Evolutionary conservation across 2,113 vertebrate species (phyloP), one percentile per base, ranked within the genome.

Genomic region (Syngnathoides biaculeatus): DNA sequence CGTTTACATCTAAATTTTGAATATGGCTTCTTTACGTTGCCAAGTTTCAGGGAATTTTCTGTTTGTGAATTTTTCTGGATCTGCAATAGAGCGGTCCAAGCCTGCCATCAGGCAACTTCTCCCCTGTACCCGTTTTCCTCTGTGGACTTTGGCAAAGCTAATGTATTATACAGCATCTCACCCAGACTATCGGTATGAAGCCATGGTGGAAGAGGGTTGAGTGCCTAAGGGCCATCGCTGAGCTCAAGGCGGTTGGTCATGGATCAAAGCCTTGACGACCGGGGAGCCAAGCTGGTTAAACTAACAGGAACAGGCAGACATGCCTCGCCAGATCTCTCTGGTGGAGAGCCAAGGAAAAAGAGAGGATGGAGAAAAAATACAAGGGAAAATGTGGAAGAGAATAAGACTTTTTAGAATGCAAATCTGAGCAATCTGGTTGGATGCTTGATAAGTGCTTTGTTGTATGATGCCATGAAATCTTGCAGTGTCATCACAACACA

Each of bases 211-310:
- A n/a, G 52, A 43, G 22, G 30, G 61, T 62, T 69, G 62, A 75
- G 60, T 27, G 57, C 65, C 71, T 22, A n/a, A 45, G 42, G 57
- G 57, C 43, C 60, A 65, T 75, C 67, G 52, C 47, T 14, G 61
- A 58, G 66, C 73, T 60, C 6, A 50, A 71, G 72, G 81, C 76
- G 67, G 75, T 83, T 87, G 85, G 79, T 76, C 67, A 57, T 42
- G 72, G 86, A 86, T 89, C 88, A 89, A 89, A 87, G 85, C 71
- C 68, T 43, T 62, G 58, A 73, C 77, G 50, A 72, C 75, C 59
- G 12, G 67, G 73, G 73, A 73, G 70, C 77, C 59, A 62, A 62
- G 81, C 71, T 24, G 39, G 77, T 76, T 86, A 86, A 90, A 85
- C 66, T 72, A 78, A 84, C 81, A 83, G 84, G 71, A 83, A 72